phyloP scores from a whole-genome alignment of 1,140 invertebrate genomes.

The Drosophila lowei region DNA sequence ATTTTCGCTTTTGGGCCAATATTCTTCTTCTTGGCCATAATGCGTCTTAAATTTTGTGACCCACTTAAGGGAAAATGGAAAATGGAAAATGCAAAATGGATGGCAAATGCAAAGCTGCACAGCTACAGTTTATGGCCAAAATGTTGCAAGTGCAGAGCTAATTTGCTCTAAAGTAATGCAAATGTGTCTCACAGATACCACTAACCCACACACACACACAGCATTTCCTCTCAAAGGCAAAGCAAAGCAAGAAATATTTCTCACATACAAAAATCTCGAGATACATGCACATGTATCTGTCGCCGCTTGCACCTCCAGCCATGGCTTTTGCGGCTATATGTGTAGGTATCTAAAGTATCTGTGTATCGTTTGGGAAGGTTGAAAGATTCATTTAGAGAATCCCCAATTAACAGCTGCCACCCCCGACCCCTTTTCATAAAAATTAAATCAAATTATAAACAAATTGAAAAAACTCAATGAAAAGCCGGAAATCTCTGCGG shows the following conservation, averaged over 20 bases:
- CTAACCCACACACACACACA: slow-evolving; percentile 27
- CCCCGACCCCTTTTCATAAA: no score
- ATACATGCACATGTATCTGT: not conserved
- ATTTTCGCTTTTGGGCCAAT: slow-evolving; percentile 34
- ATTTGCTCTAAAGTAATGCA: slow-evolving; percentile 49
- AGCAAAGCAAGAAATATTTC: slow-evolving; percentile 37
- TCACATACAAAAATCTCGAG: slow-evolving; percentile 15
- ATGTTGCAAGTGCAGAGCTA: no score
- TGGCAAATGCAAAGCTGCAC: not conserved
- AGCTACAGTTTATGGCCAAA: no score
- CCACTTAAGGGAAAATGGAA: slow-evolving; percentile 26
- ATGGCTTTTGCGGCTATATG: slow-evolving; percentile 6
- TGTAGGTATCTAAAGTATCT: not conserved
- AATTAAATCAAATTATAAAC: slow-evolving; percentile 27
- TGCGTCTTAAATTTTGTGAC: slow-evolving; percentile 48
- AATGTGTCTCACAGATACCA: slow-evolving; percentile 35
- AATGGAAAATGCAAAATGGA: slow-evolving; percentile 1
- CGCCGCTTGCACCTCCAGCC: slow-evolving; percentile 9
- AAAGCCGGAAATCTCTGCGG: slow-evolving; percentile 21
- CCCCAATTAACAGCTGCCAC: not conserved
- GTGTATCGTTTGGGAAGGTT: no score
- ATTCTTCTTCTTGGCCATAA: slow-evolving; percentile 28
- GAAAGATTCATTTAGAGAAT: slow-evolving; percentile 9
- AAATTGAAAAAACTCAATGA: slow-evolving; percentile 34
- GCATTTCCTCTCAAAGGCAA: no score